Evolutionary conservation across 2,113 vertebrate species (phyloP).

Genomic region (Oxyruncus cristatus): DNA sequence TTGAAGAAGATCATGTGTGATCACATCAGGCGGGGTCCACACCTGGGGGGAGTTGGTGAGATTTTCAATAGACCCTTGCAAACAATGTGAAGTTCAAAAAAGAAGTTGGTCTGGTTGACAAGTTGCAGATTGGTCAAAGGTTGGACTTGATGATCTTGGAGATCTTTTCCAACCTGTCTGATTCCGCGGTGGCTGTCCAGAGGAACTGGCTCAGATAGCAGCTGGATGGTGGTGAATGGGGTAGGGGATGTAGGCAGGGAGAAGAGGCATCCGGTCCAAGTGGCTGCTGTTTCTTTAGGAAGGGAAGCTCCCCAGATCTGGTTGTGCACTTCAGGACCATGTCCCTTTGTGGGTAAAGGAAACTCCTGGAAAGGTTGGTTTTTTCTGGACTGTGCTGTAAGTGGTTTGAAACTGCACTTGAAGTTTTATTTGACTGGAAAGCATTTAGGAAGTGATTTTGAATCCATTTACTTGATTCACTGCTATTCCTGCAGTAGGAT

Average conservation of each 20-base stretch:
- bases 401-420: conserved; percentile 22
- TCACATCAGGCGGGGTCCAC: not conserved
- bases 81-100: not conserved
- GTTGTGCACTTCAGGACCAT: fast-evolving
- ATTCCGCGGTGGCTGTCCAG: not conserved
- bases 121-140: not conserved
- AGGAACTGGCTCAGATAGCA: not conserved
- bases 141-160: not conserved
- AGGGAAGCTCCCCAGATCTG: not conserved
- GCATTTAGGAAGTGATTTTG: conserved; percentile 38
- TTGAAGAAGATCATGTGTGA: not conserved
- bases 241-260: not conserved
- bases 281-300: not conserved
- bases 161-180: not conserved
- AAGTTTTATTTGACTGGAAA: conserved; percentile 43
- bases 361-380: not conserved
- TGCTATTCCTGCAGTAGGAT: conserved; percentile 68
- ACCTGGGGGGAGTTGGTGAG: not conserved
- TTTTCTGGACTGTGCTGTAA: not conserved
- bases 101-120: not conserved
- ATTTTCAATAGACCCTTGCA: not conserved
- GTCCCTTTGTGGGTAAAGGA: not conserved
- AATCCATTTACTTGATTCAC: conserved; percentile 59
- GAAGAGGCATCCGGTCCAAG: fast-evolving
- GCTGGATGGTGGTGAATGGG: not conserved